These are phyloP conservation scores for Armadillidium nasatum DNA, from an alignment of 1,140 invertebrate species.

Conservation along the genomic window DNA sequence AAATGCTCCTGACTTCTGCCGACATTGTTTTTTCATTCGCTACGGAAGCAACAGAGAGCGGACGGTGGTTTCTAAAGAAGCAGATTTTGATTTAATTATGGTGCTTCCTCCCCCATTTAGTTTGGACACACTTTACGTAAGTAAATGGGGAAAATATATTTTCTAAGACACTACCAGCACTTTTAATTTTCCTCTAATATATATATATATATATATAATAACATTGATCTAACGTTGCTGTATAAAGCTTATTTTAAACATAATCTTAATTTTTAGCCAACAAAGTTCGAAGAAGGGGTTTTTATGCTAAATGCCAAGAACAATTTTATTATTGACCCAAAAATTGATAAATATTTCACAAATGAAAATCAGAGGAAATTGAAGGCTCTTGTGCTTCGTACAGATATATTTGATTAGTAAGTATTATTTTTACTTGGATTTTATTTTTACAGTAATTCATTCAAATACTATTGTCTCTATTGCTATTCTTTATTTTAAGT, in stretches of 20 bases:
- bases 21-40: background rate
- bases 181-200: too few species aligned
- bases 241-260: too few species aligned
- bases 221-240: too few species aligned
- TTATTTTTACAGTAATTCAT: too few species aligned
- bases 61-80: background rate
- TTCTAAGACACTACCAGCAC: too few species aligned
- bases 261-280: too few species aligned
- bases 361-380: background rate
- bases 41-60: background rate
- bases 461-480: too few species aligned
- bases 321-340: too few species aligned
- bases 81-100: constrained; percentile 1
- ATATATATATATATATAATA: too few species aligned
- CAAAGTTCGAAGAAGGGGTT: too few species aligned
- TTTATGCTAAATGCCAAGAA: too few species aligned
- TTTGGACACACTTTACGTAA: background rate
- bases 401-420: background rate
- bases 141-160: background rate
- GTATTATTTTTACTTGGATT: background rate
- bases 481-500: too few species aligned
- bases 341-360: background rate
- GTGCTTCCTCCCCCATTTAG: background rate
- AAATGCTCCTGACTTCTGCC: background rate
- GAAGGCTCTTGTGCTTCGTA: background rate